These are phyloP conservation scores for Heteromormyrus szaboi DNA, from an alignment of 2,797 vertebrate species.

Conservation along the genomic window DNA sequence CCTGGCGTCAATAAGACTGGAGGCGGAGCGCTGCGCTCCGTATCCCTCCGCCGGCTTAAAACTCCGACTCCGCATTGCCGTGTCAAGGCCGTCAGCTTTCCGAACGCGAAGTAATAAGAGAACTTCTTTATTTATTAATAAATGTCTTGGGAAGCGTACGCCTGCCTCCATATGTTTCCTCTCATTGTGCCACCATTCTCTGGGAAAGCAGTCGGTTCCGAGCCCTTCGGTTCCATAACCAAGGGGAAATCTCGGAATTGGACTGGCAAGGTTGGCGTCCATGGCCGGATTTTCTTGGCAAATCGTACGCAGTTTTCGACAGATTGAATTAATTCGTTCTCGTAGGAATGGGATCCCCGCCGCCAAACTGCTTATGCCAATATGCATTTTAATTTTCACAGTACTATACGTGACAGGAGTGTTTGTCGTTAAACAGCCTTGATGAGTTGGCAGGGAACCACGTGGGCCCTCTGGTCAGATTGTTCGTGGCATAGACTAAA, in stretches of 20 bases:
- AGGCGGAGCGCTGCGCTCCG: slow-evolving; percentile 44
- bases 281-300: not conserved
- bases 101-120: slow-evolving; percentile 2
- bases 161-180: not conserved
- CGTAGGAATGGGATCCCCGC: not conserved
- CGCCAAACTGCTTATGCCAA: not conserved
- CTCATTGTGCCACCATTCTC: not conserved
- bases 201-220: not conserved
- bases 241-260: not conserved
- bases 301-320: not conserved
- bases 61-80: not conserved
- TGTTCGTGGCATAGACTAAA: not conserved
- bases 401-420: not conserved
- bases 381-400: not conserved
- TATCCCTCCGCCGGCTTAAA: slow-evolving; percentile 60
- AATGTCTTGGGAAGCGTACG: slow-evolving; percentile 1
- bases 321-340: not conserved
- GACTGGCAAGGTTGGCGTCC: not conserved
- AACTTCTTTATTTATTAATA: slow-evolving; percentile 25
- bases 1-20: slow-evolving; percentile 59
- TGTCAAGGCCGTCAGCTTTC: not conserved
- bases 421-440: slow-evolving; percentile 1
- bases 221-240: not conserved
- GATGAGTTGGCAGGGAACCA: not conserved
- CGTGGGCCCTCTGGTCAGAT: not conserved